Base-by-base conservation (phyloP, 2,888 invertebrate genomes). In the Cephus rjabovi region DNA sequence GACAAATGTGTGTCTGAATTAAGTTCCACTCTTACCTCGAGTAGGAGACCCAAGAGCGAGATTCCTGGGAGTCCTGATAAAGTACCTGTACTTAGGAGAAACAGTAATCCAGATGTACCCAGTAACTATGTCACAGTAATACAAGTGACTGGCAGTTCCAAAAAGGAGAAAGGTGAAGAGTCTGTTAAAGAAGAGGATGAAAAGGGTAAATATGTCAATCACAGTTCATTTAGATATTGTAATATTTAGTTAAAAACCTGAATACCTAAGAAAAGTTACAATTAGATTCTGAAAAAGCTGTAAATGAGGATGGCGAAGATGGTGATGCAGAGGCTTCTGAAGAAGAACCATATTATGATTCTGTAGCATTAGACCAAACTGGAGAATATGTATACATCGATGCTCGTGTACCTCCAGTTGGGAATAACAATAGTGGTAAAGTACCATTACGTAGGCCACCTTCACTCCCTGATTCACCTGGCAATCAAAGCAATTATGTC, bases 91-190 rank as follows among this genome's bases (percentile, higher is more conserved):
- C 85, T 87, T 79, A 86, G 92, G 80, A 89, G 91, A 83, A 90
- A 92, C 87, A 90, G 92, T 79, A 92, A 93, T 88, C 93, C 93
- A 40, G 91, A 91, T 83, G 90, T 91, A 79, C 91, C 90, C 76
- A 93, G 93, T 86, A 93, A 96, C 92, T 97, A 97, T 92, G 95
- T 97, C 84, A 97, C 97, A 81, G 97, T 97, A 83, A 97, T 97
- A 87, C 96, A 97, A 94, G 97, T 97, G 69, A 97, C 97, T 92
- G 97, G 97, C 90, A 90, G 90, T 84, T 87, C 90, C 73, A 90
- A 91, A 82, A 91, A 91, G 79, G 91, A 91, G 69, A 90, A 91
- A 82, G 83, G 86, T 74, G 89, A 89, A 37, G 89, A 87, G 75
- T 93, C 95, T 87, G 95, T 95, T 89, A 92, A 93, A 85, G 93